phyloP scores from a whole-genome alignment of 2,797 vertebrate genomes.

The Picus viridis region DNA sequence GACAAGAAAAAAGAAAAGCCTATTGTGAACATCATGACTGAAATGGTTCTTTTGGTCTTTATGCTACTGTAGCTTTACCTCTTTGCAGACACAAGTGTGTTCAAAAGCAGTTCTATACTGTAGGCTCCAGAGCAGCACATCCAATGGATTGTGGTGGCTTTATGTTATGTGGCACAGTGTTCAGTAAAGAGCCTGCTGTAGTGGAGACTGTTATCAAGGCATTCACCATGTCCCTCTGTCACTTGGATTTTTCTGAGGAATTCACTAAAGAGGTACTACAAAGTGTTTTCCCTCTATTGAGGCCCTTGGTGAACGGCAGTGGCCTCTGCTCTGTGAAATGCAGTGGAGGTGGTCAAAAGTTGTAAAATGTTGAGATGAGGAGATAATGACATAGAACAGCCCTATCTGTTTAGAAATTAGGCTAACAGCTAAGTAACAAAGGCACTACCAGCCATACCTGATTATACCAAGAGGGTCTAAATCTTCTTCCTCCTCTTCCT shows the following conservation, averaged over 20 bases:
- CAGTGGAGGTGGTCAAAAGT: neutral
- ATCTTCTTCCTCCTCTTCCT: slow-evolving; percentile 79
- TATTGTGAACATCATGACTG: neutral
- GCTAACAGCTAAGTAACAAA: neutral
- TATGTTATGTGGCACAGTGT: neutral
- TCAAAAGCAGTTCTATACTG: neutral
- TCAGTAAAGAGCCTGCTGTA: neutral
- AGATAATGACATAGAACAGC: neutral
- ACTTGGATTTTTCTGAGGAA: neutral
- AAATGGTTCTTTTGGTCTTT: neutral
- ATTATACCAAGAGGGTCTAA: slow-evolving; percentile 85
- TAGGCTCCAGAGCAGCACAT: neutral
- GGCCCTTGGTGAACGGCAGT: neutral
- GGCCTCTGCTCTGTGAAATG: neutral
- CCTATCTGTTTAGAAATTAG: neutral
- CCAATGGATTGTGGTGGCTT: neutral
- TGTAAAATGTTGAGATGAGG: neutral
- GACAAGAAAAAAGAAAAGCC: neutral
- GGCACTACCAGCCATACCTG: slow-evolving; percentile 71
- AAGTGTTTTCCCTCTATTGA: neutral
- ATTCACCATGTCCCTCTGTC: neutral
- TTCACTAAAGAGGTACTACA: neutral
- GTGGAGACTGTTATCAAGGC: neutral
- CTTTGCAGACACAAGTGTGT: neutral
- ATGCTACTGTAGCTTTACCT: neutral